These are phyloP conservation scores for Alligator sinensis DNA, from an alignment of 2,113 vertebrate genomes.

Conservation along the genomic window DNA sequence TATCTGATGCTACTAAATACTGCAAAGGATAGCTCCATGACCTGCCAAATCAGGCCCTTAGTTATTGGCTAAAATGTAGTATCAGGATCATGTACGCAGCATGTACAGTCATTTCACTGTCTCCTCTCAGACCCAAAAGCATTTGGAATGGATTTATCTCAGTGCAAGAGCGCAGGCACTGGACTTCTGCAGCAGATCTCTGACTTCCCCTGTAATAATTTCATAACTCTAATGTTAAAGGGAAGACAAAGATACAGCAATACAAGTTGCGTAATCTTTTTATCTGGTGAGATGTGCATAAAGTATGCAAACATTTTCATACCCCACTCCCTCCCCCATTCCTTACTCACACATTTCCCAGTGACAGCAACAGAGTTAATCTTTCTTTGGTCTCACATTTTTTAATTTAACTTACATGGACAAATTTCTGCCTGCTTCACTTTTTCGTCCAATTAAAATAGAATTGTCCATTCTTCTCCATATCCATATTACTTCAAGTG, in stretches of 20 bases:
- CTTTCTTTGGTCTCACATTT: neutral
- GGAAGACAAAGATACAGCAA: neutral
- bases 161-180: neutral
- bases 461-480: neutral
- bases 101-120: neutral
- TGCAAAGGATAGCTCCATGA: fast-evolving
- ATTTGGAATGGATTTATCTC: neutral
- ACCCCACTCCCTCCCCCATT: neutral
- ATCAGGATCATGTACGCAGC: neutral
- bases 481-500: neutral
- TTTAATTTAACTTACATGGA: neutral
- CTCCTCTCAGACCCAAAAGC: neutral
- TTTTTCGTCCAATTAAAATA: neutral
- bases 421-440: neutral
- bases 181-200: neutral
- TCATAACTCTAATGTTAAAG: neutral
- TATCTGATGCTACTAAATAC: neutral
- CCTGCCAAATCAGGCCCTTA: neutral
- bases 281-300: neutral
- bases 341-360: neutral
- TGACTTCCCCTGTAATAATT: neutral
- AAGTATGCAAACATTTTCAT: neutral
- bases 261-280: neutral
- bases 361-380: neutral
- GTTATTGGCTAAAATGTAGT: neutral